Percentiles rank a stretch among this genome's conserved stretches.
These are phyloP conservation scores for Bruchidius siliquastri DNA, from an alignment of 2,888 invertebrate species.

Conservation along the genomic window DNA sequence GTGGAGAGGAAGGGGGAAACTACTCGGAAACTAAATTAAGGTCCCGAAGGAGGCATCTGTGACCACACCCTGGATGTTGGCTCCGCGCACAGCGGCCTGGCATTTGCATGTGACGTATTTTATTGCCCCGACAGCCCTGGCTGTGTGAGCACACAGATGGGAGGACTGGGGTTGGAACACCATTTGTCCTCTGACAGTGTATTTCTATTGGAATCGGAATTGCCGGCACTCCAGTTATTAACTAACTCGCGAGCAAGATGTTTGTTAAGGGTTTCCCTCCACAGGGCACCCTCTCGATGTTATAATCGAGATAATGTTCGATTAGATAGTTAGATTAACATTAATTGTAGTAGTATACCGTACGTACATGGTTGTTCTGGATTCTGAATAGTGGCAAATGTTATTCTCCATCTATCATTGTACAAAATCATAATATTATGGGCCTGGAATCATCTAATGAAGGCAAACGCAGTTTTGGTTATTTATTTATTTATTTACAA, in stretches of 20 bases:
- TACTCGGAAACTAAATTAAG: constrained; percentile 49
- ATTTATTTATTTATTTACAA: no score
- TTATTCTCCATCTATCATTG: no score
- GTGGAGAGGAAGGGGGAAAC: constrained; percentile 42
- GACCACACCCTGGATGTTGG: constrained; percentile 48
- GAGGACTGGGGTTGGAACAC: background rate
- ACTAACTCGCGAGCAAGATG: background rate
- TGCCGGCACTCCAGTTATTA: background rate
- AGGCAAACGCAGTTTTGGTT: no score
- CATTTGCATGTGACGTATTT: constrained; percentile 52
- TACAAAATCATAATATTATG: no score
- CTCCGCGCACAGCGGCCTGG: constrained; percentile 19
- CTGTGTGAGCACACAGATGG: background rate
- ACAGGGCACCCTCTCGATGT: no score
- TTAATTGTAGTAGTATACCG: no score
- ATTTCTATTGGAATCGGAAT: background rate
- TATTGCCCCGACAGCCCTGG: constrained; percentile 43
- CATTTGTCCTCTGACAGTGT: background rate
- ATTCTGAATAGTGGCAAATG: no score
- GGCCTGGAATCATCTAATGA: no score
- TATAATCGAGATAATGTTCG: no score
- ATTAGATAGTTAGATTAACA: no score
- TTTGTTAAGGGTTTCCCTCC: no score
- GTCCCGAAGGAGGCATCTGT: constrained; percentile 48
- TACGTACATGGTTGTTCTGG: no score